Conservation (phyloP, 1,140 invertebrate species). For the Habropoda laboriosa region DNA sequence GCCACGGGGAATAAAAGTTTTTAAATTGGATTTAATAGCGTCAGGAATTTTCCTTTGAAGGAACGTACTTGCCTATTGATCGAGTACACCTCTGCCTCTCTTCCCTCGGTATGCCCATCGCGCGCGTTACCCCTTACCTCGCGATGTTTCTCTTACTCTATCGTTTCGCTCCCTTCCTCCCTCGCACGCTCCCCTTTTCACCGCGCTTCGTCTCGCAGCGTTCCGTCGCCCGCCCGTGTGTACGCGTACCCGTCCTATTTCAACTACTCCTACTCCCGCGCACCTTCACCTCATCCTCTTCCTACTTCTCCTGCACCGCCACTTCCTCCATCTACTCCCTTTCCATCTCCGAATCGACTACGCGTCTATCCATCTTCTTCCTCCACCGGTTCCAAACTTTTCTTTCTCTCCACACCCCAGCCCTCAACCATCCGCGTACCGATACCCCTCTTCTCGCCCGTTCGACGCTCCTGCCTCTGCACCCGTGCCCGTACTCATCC, state of each 20-base stretch:
- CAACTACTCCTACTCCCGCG: constrained; percentile 11
- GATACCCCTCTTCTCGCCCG: background rate
- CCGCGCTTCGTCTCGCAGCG: constrained; percentile 13
- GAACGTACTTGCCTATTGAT: constrained; percentile 76
- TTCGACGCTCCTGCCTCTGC: background rate
- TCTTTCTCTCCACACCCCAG: constrained; percentile 25
- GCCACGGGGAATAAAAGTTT: constrained; percentile 76
- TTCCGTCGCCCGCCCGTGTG: background rate
- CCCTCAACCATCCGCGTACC: too few species aligned
- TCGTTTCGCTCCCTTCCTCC: constrained; percentile 2
- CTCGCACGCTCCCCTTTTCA: constrained; percentile 29
- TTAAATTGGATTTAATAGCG: constrained; percentile 81
- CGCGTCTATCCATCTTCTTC: constrained; percentile 52
- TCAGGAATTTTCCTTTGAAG: constrained; percentile 80
- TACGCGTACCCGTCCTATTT: constrained; percentile 51
- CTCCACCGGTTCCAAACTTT: constrained; percentile 44
- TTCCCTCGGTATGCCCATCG: constrained; percentile 23
- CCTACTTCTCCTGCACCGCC: background rate
- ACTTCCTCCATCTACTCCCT: background rate
- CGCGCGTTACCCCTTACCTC: constrained; percentile 42
- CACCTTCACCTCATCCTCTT: background rate
- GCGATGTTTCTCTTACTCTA: constrained; percentile 45
- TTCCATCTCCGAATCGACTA: constrained; percentile 48
- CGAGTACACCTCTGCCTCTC: constrained; percentile 51
- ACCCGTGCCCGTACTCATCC: background rate